Base-by-base conservation (phyloP, 2,113 vertebrate species). In the Labrus mixtus region DNA sequence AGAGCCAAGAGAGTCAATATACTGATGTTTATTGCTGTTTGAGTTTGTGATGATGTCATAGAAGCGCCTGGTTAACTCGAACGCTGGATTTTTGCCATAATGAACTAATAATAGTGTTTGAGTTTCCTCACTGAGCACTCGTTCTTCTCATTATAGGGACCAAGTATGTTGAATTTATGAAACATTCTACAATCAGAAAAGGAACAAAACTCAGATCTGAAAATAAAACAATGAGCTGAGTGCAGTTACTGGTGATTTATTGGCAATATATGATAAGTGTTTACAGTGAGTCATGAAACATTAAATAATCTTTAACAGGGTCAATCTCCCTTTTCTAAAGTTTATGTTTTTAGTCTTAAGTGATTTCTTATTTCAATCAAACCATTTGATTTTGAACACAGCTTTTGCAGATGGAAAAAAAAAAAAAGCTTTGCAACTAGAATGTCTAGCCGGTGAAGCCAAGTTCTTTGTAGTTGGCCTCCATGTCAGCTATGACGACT, bases 381-480 rank as follows among this genome's bases (percentile, higher is more conserved):
- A 51, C 3, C 4, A 29, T 65, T 67, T 1, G 0, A 56, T 45
- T 55, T 73, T 45, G 46, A 66, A 67, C 6, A 64, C 54, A 68
- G 65, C 36, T 41, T 10, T 58, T 55, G 53, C 16, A 56, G 10
- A 19, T 29, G 1, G n/a, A 51, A 33, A 20, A 43, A 15, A 51
- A 23, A 19, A 13, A 15, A 15, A 8, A n/a, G 48, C 8, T 13
- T n/a, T 20, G 48, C n/a, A 16, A 48, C 16, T 48, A 8, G 16
- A 51, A 8, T 51, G 6, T 45, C 93, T 82, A 94, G 11, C 86
- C 90, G 0, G 29, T 37, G 65, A 87, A 93, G 71, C 88, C 90
- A n/a, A 93, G 59, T 65, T 93, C 89, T 83, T 94, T 94, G 89
- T 95, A 95, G 57, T 55, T 56, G 20, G 39, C 58, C 0, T 83